A percentile compares a stretch with the other conserved stretches of the same genome.
phyloP scores from a whole-genome alignment of 2,113 vertebrate species.

The Myxocyprinus asiaticus region DNA sequence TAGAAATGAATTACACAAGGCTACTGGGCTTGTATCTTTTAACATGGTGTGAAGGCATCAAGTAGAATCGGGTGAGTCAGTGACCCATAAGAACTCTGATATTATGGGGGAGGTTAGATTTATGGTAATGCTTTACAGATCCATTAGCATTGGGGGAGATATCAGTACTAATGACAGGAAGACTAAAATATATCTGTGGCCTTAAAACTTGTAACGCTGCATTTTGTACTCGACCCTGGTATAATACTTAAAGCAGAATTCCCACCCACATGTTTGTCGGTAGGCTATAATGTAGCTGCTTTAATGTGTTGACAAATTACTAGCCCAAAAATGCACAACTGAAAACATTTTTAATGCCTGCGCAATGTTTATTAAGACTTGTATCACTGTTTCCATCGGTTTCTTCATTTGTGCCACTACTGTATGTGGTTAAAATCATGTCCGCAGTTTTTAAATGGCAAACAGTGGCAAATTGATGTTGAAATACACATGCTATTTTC shows the following conservation, averaged over 20 bases:
- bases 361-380: not conserved
- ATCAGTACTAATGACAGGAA: slow-evolving; percentile 40
- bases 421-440: not conserved
- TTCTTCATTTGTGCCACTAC: not conserved
- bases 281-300: slow-evolving; percentile 1
- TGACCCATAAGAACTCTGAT: slow-evolving; percentile 26
- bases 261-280: slow-evolving; percentile 26
- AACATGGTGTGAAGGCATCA: slow-evolving; percentile 45
- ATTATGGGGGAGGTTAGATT: slow-evolving; percentile 44
- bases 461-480: too few species aligned
- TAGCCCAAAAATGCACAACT: slow-evolving; percentile 1
- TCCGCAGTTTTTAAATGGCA: too few species aligned
- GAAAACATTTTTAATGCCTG: not conserved
- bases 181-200: slow-evolving; percentile 43
- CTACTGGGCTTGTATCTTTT: slow-evolving; percentile 42
- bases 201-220: slow-evolving; percentile 28
- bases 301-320: slow-evolving; percentile 11
- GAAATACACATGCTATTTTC: not conserved
- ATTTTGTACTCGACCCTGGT: slow-evolving; percentile 28
- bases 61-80: slow-evolving; percentile 19
- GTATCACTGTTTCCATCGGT: not conserved
- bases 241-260: slow-evolving; percentile 32
- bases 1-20: slow-evolving; percentile 17
- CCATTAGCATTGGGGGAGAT: slow-evolving; percentile 37
- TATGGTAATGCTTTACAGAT: slow-evolving; percentile 43